These are phyloP conservation scores for Coenonympha arcania DNA, from an alignment of 2,888 invertebrate species.

Conservation along the genomic window DNA sequence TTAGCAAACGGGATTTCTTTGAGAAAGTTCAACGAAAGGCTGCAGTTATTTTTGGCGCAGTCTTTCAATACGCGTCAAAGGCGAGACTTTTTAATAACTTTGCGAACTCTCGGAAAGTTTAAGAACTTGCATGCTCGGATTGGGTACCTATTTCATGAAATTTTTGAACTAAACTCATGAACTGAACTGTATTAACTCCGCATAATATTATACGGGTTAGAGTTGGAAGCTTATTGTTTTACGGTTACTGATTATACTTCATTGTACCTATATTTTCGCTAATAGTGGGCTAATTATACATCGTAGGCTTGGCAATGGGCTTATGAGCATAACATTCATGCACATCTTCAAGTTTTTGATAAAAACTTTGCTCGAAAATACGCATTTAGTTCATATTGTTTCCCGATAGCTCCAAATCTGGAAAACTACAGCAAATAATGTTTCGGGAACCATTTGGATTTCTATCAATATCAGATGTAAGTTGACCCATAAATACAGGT, in stretches of 20 bases:
- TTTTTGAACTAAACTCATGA: conserved; percentile 3
- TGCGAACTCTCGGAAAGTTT: conserved; percentile 12
- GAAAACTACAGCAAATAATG: too few species aligned
- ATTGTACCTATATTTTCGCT: too few species aligned
- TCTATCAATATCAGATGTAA: too few species aligned
- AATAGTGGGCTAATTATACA: too few species aligned
- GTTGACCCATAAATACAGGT: too few species aligned
- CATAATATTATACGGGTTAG: neutral
- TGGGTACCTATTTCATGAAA: conserved; percentile 9
- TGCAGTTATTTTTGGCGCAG: conserved; percentile 29
- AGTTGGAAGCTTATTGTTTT: neutral
- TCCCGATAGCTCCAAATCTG: too few species aligned
- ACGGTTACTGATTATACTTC: neutral
- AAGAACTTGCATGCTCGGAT: conserved; percentile 3
- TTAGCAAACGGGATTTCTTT: conserved; percentile 22
- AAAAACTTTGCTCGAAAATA: too few species aligned
- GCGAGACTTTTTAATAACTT: conserved; percentile 24
- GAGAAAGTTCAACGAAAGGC: conserved; percentile 24
- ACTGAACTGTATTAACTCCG: conserved; percentile 6
- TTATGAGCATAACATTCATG: too few species aligned
- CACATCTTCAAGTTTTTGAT: too few species aligned
- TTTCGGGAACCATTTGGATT: too few species aligned
- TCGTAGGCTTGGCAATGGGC: too few species aligned
- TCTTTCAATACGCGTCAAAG: conserved; percentile 29
- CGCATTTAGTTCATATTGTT: too few species aligned